Conservation (phyloP, 1,140 invertebrate species). For the Drosophila kurseongensis region DNA sequence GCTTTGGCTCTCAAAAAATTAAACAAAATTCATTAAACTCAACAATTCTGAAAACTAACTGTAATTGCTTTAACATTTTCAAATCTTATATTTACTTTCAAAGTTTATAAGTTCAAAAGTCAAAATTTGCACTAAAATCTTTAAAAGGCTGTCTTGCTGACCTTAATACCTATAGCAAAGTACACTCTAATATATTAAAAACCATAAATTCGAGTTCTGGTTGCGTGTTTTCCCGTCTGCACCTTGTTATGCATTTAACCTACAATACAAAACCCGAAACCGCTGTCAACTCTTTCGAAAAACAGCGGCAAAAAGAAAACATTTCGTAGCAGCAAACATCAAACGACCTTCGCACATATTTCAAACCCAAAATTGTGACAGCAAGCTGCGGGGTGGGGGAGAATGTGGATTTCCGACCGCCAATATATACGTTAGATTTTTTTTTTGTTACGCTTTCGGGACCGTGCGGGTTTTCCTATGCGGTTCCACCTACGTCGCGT, state of each 20-base stretch:
- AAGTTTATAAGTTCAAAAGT: no score
- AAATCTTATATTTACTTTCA: no score
- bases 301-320: constrained; percentile 6
- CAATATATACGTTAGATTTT: constrained; percentile 36
- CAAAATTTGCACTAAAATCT: no score
- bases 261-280: neutral
- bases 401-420: constrained; percentile 13
- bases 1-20: no score
- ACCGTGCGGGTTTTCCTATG: constrained; percentile 48
- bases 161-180: neutral
- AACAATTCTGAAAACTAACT: no score
- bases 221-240: neutral
- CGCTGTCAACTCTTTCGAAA: constrained; percentile 33
- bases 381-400: neutral
- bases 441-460: constrained; percentile 16
- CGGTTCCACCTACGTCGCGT: constrained; percentile 46
- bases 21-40: no score
- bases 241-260: constrained; percentile 41
- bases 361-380: constrained; percentile 53
- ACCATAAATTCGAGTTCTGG: neutral
- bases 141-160: no score
- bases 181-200: neutral
- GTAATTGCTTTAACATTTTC: no score
- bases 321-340: constrained; percentile 26
- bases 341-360: constrained; percentile 72